Conservation (phyloP, 2,888 invertebrate species). For the Amphipyra tragopoginis region DNA sequence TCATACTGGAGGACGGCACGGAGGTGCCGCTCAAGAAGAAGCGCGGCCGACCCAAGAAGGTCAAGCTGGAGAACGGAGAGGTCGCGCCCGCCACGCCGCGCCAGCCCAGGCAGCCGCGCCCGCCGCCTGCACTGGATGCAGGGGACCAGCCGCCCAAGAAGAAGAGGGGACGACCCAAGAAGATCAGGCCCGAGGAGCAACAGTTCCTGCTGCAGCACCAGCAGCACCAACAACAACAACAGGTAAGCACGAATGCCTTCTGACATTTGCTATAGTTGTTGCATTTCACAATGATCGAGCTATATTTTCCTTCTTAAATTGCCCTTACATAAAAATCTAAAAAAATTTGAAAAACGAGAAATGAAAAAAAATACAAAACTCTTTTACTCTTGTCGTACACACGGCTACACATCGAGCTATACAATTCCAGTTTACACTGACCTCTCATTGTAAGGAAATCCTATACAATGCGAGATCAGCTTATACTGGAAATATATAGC, state of each 20-base stretch:
- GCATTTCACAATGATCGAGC: no score
- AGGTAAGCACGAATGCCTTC: constrained; percentile 22
- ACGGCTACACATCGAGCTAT: no score
- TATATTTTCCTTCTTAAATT: no score
- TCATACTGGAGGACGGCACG: constrained; percentile 90
- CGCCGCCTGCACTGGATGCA: constrained; percentile 67
- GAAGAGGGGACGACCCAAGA: constrained; percentile 96
- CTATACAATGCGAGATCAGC: no score
- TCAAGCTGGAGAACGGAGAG: constrained; percentile 92
- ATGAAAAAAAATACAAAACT: no score
- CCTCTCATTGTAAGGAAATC: no score
- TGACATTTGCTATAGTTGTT: no score
- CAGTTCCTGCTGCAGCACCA: constrained; percentile 87
- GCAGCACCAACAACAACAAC: constrained; percentile 82
- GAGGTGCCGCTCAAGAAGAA: constrained; percentile 95
- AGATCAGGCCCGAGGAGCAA: constrained; percentile 92
- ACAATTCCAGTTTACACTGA: no score
- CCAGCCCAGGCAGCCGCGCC: constrained; percentile 70
- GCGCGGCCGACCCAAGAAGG: constrained; percentile 96
- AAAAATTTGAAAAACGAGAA: no score
- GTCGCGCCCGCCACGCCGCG: constrained; percentile 90
- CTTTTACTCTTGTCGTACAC: no score
- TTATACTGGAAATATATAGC: no score
- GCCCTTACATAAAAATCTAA: no score
- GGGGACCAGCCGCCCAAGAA: constrained; percentile 93